Conservation (phyloP, 2,888 invertebrate species). For the Lycophotia porphyrea region DNA sequence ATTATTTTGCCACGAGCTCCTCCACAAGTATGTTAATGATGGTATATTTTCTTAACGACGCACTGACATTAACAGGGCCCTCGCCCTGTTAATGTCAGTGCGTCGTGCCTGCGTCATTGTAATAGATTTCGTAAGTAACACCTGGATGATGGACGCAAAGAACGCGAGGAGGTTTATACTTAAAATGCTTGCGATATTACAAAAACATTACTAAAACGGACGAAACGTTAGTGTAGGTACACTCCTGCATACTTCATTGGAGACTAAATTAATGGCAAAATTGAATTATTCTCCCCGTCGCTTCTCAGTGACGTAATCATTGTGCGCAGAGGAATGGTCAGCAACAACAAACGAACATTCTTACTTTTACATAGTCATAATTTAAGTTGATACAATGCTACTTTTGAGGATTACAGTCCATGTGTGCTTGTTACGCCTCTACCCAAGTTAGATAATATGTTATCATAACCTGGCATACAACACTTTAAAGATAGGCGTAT, state of each 20-base stretch:
- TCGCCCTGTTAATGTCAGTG: neutral
- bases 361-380: too few relatives aligned
- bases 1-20: too few relatives aligned
- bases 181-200: too few relatives aligned
- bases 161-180: neutral
- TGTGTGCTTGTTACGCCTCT: neutral
- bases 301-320: conserved; percentile 7
- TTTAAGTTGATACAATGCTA: neutral
- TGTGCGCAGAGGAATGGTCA: neutral
- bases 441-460: neutral
- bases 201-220: neutral
- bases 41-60: neutral
- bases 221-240: neutral
- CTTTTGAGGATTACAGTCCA: neutral
- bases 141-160: neutral
- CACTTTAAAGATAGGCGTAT: neutral
- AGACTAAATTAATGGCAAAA: neutral
- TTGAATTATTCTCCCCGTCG: neutral
- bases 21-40: neutral
- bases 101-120: neutral
- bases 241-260: too few relatives aligned
- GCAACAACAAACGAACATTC: neutral
- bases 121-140: too few relatives aligned
- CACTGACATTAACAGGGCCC: too few relatives aligned
- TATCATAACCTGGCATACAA: neutral